Conservation (phyloP, 2,113 vertebrate genomes). For the Gymnocephalus cernua region DNA sequence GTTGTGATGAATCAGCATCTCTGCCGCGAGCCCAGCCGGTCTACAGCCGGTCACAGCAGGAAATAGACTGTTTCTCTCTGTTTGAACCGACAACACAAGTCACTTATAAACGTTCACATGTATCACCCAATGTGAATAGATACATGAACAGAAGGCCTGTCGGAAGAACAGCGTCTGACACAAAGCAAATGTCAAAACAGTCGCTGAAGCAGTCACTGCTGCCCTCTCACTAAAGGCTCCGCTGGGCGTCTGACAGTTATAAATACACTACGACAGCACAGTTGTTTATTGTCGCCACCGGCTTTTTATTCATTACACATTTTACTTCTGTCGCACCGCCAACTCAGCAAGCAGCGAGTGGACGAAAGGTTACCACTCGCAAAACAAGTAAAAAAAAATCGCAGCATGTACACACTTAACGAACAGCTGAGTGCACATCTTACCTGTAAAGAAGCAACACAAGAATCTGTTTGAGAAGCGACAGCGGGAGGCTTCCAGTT, state of each 20-base stretch:
- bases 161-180: conserved; percentile 54
- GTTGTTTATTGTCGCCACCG: conserved; percentile 8
- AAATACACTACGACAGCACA: conserved; percentile 24
- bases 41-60: conserved; percentile 8
- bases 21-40: conserved; percentile 48
- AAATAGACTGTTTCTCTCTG: background rate
- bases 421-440: conserved; percentile 41
- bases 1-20: conserved; percentile 85
- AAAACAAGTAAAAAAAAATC: background rate
- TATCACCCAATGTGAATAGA: background rate
- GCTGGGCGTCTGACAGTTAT: conserved; percentile 35
- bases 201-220: conserved; percentile 1
- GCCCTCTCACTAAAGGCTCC: background rate
- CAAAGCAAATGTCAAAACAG: conserved; percentile 74
- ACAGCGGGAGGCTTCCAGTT: conserved; percentile 18
- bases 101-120: background rate
- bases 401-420: background rate
- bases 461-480: conserved; percentile 21
- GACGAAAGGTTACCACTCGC: background rate
- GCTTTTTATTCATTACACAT: background rate
- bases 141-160: conserved; percentile 25
- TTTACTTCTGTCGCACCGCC: conserved; percentile 8
- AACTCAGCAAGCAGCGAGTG: background rate
- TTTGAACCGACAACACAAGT: conserved; percentile 2
- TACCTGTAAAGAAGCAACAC: conserved; percentile 54